phyloP scores from a whole-genome alignment of 2,113 vertebrate genomes.

The Lathamus discolor region DNA sequence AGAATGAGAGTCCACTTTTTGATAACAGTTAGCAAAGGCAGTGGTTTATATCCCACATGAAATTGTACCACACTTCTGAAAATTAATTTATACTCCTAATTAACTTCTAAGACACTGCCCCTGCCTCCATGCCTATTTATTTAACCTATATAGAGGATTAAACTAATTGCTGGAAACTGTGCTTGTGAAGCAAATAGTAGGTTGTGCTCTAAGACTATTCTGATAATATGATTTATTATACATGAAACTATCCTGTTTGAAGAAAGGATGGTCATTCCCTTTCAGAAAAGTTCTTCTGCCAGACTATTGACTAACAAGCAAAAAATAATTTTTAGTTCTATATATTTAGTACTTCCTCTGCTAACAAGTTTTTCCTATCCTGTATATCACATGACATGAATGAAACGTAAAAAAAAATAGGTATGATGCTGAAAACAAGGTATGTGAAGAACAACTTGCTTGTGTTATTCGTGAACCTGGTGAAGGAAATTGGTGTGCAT shows the following conservation, averaged over 20 bases:
- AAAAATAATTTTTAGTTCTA: background rate
- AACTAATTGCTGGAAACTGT: background rate
- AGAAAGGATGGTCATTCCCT: background rate
- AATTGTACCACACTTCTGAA: background rate
- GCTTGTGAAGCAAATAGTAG: background rate
- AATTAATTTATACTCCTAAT: background rate
- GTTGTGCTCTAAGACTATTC: background rate
- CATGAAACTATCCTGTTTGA: background rate
- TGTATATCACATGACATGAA: background rate
- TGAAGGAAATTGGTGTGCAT: background rate
- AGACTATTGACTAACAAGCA: background rate
- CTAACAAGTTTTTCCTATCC: background rate
- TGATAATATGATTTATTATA: background rate
- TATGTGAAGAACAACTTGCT: background rate
- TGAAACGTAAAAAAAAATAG: background rate
- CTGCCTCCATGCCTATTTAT: background rate
- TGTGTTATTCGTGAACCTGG: background rate
- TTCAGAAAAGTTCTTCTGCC: background rate
- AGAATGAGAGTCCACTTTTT: background rate
- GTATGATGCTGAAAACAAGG: background rate
- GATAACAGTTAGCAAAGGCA: background rate
- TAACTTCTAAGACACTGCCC: background rate
- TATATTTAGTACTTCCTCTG: background rate
- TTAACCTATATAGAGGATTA: background rate
- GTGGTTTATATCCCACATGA: background rate